Base-by-base conservation (phyloP, 2,888 invertebrate genomes). In the Drosophila ezoana region DNA sequence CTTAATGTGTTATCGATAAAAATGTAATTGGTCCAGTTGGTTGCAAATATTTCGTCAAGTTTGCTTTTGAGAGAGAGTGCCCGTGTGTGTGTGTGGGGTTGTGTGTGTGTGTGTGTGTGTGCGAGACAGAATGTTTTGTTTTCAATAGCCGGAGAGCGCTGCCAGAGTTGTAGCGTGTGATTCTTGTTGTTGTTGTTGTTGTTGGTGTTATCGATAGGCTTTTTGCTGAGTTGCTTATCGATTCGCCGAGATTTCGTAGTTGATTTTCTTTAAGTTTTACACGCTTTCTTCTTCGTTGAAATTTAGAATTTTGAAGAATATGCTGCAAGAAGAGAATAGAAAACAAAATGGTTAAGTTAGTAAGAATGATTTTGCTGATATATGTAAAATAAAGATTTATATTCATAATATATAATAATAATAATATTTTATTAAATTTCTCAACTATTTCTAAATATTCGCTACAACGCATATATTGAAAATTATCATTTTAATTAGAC, bases 301-400 rank as follows among this genome's bases (percentile, higher is more conserved):
- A 89, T 87, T 89, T 89, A 79, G 84, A 89, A 89, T 87, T 89
- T 89, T 87, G 89, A 89, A 79, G 78, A 85, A 82, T 74, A 78
- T 87, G 81, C 86, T 86, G 70, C n/a, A 87, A 86, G 23, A 10
- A 57, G 6, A 54, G 6, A 18, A 16, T 13, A 8, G 1, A 6
- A 35, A 6, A 23, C 8, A 23, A 1, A 23, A 40, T n/a, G 4
- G 2, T 1, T 2, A 28, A 28, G 28, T 28, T 28, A 8, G 28
- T 28, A 8, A 28, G 8, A 28, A 28, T 8, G 8, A 28, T 28
- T 8, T 8, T 28, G 23, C 2, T 23, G 6, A 23, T 23, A 8
- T 23, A 8, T 8, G 8, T 28, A 23, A 5, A 23, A 23, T 23
- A 5, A 23, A 23, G 4, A 5, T 5, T 23, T 23, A 4, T 20